Evolutionary conservation across 1,140 invertebrate genomes (phyloP).

Genomic region (Cherax quadricarinatus): DNA sequence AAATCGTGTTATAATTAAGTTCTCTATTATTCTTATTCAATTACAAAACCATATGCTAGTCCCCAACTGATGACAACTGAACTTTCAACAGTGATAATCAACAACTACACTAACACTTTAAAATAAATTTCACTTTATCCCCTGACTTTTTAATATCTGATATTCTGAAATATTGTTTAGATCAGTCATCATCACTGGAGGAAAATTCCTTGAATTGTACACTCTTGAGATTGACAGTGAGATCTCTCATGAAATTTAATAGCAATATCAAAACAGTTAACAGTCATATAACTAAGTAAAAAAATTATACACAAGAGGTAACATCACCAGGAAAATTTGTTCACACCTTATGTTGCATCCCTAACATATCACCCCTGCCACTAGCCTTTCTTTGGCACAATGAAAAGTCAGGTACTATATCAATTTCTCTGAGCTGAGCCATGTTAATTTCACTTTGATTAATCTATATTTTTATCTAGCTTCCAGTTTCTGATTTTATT

Average conservation of each 20-base stretch:
- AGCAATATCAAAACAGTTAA: constrained; percentile 5
- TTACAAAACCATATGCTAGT: not conserved
- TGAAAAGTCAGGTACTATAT: constrained; percentile 50
- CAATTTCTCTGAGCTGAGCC: constrained; percentile 27
- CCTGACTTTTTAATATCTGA: not conserved
- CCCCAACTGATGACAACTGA: not conserved
- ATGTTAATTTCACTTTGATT: not conserved
- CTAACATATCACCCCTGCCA: constrained; percentile 22
- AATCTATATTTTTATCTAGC: not conserved
- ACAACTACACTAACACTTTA: not conserved
- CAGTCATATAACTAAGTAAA: constrained; percentile 1
- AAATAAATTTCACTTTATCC: not conserved
- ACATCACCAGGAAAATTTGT: constrained; percentile 18
- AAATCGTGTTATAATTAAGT: not conserved
- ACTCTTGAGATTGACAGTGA: not conserved
- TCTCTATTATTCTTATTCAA: not conserved
- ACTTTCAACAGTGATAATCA: not conserved
- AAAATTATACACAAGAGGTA: constrained; percentile 30
- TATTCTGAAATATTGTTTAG: not conserved
- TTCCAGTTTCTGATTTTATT: not conserved
- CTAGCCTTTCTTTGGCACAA: constrained; percentile 61
- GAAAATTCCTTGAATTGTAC: not conserved
- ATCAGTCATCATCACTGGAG: not conserved
- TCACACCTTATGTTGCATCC: not conserved
- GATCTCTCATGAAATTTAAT: not conserved